Base-by-base conservation (phyloP, 2,888 invertebrate species). In the Drosophila nigricruria region DNA sequence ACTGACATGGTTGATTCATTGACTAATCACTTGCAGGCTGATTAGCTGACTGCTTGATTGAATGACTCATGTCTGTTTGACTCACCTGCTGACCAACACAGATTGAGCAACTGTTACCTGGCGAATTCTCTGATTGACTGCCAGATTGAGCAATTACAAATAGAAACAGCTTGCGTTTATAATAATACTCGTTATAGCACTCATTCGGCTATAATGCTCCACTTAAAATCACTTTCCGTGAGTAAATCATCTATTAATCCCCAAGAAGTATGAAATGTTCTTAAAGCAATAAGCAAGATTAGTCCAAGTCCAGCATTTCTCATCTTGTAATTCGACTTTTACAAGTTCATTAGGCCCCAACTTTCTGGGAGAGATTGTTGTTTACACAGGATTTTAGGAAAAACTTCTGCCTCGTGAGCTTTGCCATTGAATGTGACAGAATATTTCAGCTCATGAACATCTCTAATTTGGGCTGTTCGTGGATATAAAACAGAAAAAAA, bases 381-480 rank as follows among this genome's bases (percentile, higher is more conserved):
- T 52, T 52, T 52, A 9, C 52, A 52, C 34, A 52, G 52, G 53
- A 30, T 56, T 38, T n/a, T 14, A n/a, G n/a, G 5, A 18, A 25
- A 36, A 38, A 25, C 42, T 27, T 18, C 54, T 18, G 40, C 8
- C 9, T 54, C 67, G 54, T 67, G 54, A 59, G 34, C 27, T 40
- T 38, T 23, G 38, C 10, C 34, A 50, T 2, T 12, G 18, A 34
- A 43, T 56, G 25, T 20, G 62, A 27, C 42, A 49, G 8, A 43
- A 54, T 32, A 49, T 58, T 43, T 56, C n/a, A 20, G 45, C 43
- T 30, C 27, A 53, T 45, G 40, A 12, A 47, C 67, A 67, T 67
- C 67, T 49, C 66, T 66, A 56, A 49, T 66, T 56, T 18, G 50
- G 61, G 30, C 34, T 34, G 52, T 30, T 59, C 54, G 32, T 38